Percentiles rank a stretch among this genome's conserved stretches.
These are phyloP conservation scores for Lepilemur septentrionalis DNA, from an alignment of 2,797 vertebrate species.

Conservation along the genomic window DNA sequence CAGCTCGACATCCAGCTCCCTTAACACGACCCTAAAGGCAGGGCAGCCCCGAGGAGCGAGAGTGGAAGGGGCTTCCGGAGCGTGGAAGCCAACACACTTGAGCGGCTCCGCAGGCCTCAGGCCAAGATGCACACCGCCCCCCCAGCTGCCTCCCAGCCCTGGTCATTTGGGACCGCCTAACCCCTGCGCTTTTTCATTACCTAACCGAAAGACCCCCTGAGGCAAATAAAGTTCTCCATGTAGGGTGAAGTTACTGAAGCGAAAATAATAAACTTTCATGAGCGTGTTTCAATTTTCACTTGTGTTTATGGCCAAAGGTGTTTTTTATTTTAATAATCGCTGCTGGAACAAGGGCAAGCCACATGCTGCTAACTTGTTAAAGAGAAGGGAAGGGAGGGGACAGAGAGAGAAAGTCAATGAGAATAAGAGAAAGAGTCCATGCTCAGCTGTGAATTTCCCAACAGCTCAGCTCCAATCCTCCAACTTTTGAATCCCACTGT, in stretches of 20 bases:
- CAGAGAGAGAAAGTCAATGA: neutral
- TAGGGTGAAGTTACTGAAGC: slow-evolving; percentile 74
- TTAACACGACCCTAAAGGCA: neutral
- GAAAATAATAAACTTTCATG: slow-evolving; percentile 72
- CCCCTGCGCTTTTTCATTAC: slow-evolving; percentile 57
- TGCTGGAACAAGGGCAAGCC: slow-evolving; percentile 76
- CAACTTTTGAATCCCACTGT: slow-evolving; percentile 81
- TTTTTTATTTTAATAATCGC: slow-evolving; percentile 79
- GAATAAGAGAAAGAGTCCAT: slow-evolving; percentile 39
- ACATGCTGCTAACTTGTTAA: slow-evolving; percentile 72
- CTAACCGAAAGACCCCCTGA: slow-evolving; percentile 62
- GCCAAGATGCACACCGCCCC: slow-evolving; percentile 29
- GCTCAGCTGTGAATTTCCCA: slow-evolving; percentile 76
- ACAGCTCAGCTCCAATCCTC: slow-evolving; percentile 79
- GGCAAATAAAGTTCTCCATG: slow-evolving; percentile 59
- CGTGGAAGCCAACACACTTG: neutral
- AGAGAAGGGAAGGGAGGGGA: slow-evolving; percentile 46
- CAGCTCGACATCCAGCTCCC: neutral
- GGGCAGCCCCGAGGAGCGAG: neutral
- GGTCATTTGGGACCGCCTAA: slow-evolving; percentile 30
- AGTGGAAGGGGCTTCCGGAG: neutral
- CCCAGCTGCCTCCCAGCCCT: slow-evolving; percentile 40
- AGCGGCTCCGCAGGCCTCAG: slow-evolving; percentile 36
- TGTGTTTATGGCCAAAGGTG: slow-evolving; percentile 80
- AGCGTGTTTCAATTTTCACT: slow-evolving; percentile 79